A percentile compares a stretch with the other conserved stretches of the same genome.
These are phyloP conservation scores for Apeltes quadracus DNA, from an alignment of 2,113 vertebrate genomes.

Conservation along the genomic window DNA sequence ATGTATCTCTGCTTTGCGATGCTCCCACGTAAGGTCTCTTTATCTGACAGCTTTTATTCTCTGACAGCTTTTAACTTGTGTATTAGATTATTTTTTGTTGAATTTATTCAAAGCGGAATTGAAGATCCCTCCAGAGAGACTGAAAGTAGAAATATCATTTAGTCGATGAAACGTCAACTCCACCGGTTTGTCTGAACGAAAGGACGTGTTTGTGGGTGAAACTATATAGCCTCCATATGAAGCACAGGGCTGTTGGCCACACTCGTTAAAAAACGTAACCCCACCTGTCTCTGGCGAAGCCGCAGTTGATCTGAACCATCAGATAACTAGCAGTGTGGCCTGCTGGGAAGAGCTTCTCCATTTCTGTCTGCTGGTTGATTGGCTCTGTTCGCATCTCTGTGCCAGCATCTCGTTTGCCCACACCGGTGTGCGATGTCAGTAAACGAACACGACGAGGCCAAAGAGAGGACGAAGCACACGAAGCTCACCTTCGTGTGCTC, in stretches of 20 bases:
- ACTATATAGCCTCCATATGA: conserved; percentile 12
- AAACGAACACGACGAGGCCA: conserved; percentile 34
- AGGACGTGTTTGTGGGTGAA: conserved; percentile 1
- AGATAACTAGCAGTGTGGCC: conserved; percentile 61
- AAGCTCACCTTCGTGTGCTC: conserved; percentile 28
- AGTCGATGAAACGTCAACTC: conserved; percentile 14
- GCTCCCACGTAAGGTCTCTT: conserved; percentile 17
- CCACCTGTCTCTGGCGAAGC: conserved; percentile 29
- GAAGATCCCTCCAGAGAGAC: conserved; percentile 6
- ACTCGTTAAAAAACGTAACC: conserved; percentile 48
- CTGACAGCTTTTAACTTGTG: conserved; percentile 3
- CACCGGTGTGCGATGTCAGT: conserved; percentile 38
- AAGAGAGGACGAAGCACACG: conserved; percentile 19
- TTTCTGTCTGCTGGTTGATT: conserved; percentile 64
- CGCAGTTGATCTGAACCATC: conserved; percentile 49
- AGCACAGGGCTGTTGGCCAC: conserved; percentile 42
- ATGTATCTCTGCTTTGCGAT: conserved; percentile 3
- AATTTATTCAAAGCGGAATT: conserved; percentile 21
- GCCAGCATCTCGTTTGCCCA: conserved; percentile 49
- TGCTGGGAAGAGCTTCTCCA: conserved; percentile 54
- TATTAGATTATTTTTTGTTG: background rate
- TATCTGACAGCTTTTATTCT: conserved; percentile 23
- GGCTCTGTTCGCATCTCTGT: conserved; percentile 55
- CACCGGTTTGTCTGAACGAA: conserved; percentile 4
- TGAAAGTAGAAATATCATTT: conserved; percentile 10